Conservation (phyloP, 2,888 invertebrate genomes). For the Bimastos eiseni region DNA sequence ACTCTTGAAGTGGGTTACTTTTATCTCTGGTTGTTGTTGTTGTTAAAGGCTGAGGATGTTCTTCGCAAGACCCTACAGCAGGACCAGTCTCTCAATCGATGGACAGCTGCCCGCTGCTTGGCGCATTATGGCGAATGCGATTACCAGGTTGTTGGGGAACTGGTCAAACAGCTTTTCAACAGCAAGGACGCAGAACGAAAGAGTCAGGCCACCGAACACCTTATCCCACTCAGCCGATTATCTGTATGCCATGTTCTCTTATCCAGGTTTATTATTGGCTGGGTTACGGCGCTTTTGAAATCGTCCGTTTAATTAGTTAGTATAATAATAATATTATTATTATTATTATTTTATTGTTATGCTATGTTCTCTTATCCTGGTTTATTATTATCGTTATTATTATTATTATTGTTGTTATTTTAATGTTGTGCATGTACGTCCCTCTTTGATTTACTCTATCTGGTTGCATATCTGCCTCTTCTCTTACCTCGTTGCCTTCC, state of each 20-base stretch:
- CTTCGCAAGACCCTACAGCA: constrained; percentile 50
- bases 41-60: constrained; percentile 51
- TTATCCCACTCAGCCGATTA: constrained; percentile 53
- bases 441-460: too few relatives aligned
- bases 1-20: too few relatives aligned
- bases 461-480: too few relatives aligned
- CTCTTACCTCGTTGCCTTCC: too few relatives aligned
- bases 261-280: not conserved
- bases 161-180: constrained; percentile 56
- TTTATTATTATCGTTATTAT: too few relatives aligned
- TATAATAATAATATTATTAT: too few relatives aligned
- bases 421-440: too few relatives aligned
- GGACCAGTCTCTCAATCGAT: constrained; percentile 55
- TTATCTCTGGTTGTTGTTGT: not conserved
- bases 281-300: not conserved
- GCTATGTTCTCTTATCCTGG: too few relatives aligned
- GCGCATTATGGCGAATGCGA: constrained; percentile 59
- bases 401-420: too few relatives aligned
- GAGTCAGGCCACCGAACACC: constrained; percentile 55
- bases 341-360: too few relatives aligned
- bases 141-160: constrained; percentile 59
- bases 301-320: not conserved
- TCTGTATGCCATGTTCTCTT: not conserved
- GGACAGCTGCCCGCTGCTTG: constrained; percentile 61
- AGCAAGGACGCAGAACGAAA: constrained; percentile 57